These are phyloP conservation scores for Morinoia aosen DNA, from an alignment of 2,888 invertebrate species.

Conservation along the genomic window DNA sequence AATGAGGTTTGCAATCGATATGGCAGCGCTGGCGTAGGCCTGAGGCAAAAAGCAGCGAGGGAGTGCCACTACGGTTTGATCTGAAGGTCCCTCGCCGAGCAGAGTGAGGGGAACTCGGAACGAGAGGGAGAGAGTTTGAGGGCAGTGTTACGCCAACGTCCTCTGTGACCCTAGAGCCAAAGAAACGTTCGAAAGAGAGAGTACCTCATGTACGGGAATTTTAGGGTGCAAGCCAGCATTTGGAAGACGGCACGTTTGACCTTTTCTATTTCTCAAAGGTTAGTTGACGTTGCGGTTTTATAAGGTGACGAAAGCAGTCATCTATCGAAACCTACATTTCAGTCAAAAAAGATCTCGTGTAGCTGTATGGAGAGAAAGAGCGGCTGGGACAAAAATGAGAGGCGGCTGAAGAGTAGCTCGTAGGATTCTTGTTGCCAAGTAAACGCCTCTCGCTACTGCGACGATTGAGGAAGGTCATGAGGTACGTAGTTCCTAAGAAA, in stretches of 20 bases:
- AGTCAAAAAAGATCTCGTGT: not conserved
- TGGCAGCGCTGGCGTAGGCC: not conserved
- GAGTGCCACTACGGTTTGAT: not conserved
- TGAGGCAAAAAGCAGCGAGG: not conserved
- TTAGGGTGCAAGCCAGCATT: not conserved
- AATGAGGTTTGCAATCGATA: not conserved
- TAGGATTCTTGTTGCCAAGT: not conserved
- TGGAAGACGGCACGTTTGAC: not conserved
- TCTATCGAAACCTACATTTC: not conserved
- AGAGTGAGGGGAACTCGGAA: not conserved
- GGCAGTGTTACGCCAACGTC: slow-evolving; percentile 27
- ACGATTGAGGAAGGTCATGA: not conserved
- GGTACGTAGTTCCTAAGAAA: not conserved
- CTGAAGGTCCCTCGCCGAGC: not conserved
- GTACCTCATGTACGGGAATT: not conserved
- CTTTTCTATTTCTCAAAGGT: not conserved
- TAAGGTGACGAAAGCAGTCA: not conserved
- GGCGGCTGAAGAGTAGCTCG: not conserved
- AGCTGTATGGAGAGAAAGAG: not conserved
- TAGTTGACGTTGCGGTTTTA: not conserved
- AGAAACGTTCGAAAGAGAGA: not conserved
- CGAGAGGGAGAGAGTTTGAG: slow-evolving; percentile 20
- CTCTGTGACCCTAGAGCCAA: slow-evolving; percentile 14
- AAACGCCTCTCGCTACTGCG: not conserved
- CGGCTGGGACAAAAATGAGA: not conserved